phyloP scores from a whole-genome alignment of 2,797 vertebrate species.

The Lepilemur septentrionalis region DNA sequence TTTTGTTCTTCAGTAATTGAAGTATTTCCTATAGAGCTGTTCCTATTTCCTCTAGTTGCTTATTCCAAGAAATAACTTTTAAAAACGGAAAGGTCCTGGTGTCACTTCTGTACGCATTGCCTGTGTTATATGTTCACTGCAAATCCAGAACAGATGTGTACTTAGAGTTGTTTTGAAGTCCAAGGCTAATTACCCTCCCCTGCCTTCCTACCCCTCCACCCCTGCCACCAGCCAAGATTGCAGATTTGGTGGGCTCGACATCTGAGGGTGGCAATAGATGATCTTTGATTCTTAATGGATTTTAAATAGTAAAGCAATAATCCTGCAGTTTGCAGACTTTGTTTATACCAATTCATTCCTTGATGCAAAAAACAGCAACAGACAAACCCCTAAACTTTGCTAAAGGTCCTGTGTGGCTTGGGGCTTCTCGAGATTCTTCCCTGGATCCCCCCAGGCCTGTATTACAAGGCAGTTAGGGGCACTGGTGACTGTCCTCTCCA shows the following conservation, averaged over 20 bases:
- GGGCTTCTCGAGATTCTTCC: neutral
- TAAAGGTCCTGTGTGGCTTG: neutral
- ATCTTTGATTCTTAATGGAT: neutral
- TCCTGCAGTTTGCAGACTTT: neutral
- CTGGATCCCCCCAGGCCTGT: neutral
- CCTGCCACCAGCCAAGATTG: neutral
- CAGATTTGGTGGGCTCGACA: neutral
- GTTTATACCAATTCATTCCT: neutral
- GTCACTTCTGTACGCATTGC: neutral
- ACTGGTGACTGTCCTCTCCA: neutral
- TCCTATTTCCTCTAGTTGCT: neutral
- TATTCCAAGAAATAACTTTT: constrained; percentile 48
- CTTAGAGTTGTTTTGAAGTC: neutral
- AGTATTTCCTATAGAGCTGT: neutral
- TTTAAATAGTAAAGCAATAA: constrained; percentile 7
- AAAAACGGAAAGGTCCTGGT: neutral
- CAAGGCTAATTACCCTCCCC: neutral
- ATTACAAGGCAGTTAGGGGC: neutral
- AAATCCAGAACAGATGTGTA: neutral
- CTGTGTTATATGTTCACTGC: neutral
- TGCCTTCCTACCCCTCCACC: neutral
- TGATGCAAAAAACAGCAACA: neutral
- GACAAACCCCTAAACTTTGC: neutral
- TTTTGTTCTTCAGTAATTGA: neutral
- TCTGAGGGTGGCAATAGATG: neutral